These are phyloP conservation scores for Irena cyanogastra DNA, from an alignment of 2,113 vertebrate species.

Conservation along the genomic window DNA sequence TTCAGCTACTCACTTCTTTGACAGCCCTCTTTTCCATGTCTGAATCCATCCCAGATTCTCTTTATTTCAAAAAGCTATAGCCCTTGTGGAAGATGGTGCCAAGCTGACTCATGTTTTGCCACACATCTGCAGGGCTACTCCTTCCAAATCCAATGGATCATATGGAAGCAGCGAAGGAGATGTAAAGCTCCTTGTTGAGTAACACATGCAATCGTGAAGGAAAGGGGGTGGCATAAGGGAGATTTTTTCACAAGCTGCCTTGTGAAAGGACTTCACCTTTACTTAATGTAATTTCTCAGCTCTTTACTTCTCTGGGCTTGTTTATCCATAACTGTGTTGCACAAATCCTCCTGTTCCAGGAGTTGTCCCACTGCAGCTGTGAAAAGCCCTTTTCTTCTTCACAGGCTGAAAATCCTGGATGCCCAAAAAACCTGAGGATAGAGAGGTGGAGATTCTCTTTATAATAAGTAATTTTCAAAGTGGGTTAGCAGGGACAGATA, in stretches of 20 bases:
- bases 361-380: background rate
- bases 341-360: background rate
- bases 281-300: background rate
- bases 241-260: background rate
- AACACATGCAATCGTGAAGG: background rate
- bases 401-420: background rate
- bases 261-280: background rate
- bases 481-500: background rate
- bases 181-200: background rate
- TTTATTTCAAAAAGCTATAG: background rate
- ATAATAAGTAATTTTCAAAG: background rate
- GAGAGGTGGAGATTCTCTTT: background rate
- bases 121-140: background rate
- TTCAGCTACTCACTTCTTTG: background rate
- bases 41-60: background rate
- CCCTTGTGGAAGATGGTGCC: background rate
- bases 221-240: background rate
- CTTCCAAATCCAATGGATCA: background rate
- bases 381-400: background rate
- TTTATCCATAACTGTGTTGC: background rate
- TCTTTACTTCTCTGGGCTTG: background rate
- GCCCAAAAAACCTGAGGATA: background rate
- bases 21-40: background rate
- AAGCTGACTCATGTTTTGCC: background rate
- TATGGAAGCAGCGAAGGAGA: background rate